Conservation (phyloP, 2,797 vertebrate genomes). For the Ambastaia sidthimunki region DNA sequence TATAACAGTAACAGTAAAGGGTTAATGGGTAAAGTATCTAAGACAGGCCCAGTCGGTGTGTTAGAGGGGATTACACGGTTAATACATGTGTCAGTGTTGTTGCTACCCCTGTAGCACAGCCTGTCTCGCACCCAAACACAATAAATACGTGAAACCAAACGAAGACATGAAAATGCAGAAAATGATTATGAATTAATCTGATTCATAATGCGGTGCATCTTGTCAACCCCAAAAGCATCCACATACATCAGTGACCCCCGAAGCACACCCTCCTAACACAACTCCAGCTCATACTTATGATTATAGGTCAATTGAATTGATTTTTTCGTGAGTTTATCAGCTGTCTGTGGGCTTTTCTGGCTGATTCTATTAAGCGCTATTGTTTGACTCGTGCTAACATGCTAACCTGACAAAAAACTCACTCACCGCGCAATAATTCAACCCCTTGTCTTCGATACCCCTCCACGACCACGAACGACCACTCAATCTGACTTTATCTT, state of each 20-base stretch:
- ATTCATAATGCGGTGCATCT: not conserved
- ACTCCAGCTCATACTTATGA: not conserved
- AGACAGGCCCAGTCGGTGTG: not conserved
- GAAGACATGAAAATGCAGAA: not conserved
- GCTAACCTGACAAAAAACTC: slow-evolving; percentile 33
- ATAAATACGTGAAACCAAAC: not conserved
- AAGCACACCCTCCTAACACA: not conserved
- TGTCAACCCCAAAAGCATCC: slow-evolving; percentile 10
- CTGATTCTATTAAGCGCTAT: slow-evolving; percentile 42
- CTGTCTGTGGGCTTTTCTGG: slow-evolving; percentile 7
- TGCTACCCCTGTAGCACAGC: not conserved
- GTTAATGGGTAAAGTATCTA: not conserved
- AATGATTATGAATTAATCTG: not conserved
- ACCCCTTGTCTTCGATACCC: slow-evolving; percentile 8
- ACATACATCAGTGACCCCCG: not conserved
- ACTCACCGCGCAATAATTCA: slow-evolving; percentile 41
- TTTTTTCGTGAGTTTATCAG: not conserved
- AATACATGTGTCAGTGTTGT: not conserved
- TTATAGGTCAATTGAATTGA: not conserved
- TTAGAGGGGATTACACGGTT: not conserved
- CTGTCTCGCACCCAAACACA: not conserved
- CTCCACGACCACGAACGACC: slow-evolving; percentile 16
- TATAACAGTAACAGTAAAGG: not conserved
- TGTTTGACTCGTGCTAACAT: slow-evolving; percentile 46
- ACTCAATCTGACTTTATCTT: slow-evolving; percentile 11